Evolutionary conservation across 2,797 vertebrate species (phyloP).

Genomic region (Cacajao melanocephalus): DNA sequence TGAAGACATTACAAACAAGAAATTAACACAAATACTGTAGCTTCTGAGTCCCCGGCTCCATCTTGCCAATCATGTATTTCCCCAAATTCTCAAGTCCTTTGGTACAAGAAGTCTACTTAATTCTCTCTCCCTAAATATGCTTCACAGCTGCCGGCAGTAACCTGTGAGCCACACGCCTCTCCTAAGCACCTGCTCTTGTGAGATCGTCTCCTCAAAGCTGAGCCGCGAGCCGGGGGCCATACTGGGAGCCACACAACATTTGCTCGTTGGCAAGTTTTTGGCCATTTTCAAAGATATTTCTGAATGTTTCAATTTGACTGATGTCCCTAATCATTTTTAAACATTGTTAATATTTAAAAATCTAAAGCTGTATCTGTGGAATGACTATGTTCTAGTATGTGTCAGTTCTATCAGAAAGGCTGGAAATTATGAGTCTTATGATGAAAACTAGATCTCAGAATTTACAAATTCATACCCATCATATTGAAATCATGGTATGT

Average conservation of each 20-base stretch:
- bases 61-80: rapidly evolving
- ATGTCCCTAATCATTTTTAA: not conserved
- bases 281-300: not conserved
- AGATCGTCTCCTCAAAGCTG: not conserved
- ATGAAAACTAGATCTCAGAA: not conserved
- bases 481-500: not conserved
- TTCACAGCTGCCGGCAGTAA: rapidly evolving
- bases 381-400: rapidly evolving
- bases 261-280: not conserved
- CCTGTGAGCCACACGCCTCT: rapidly evolving
- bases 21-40: not conserved
- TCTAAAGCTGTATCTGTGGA: rapidly evolving
- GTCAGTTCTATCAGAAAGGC: rapidly evolving
- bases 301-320: not conserved
- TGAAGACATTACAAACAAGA: not conserved
- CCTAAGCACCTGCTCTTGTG: rapidly evolving
- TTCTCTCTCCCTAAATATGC: rapidly evolving
- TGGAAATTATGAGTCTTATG: not conserved
- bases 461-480: not conserved
- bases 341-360: not conserved
- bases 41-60: not conserved
- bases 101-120: rapidly evolving
- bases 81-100: too few species aligned
- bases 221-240: rapidly evolving
- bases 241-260: rapidly evolving